Evolutionary conservation across 2,113 vertebrate genomes (phyloP).

Genomic region (Rousettus leschenaultii): DNA sequence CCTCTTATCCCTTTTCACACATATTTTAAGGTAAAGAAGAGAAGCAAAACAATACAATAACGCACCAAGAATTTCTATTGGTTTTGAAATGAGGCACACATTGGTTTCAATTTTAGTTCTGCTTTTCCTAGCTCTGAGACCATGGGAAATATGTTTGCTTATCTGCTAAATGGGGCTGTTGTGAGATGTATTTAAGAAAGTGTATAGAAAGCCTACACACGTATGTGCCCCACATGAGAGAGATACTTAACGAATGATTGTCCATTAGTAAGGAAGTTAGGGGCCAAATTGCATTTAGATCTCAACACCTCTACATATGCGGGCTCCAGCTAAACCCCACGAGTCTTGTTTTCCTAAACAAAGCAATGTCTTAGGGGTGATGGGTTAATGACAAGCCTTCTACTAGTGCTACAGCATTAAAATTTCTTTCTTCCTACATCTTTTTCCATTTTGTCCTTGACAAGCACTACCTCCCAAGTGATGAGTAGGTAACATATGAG

Average conservation of each 20-base stretch:
- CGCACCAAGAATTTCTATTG: neutral
- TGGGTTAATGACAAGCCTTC: constrained; percentile 18
- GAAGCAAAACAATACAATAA: neutral
- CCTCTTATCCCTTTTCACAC: neutral
- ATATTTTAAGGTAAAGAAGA: neutral
- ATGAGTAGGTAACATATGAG: constrained; percentile 64
- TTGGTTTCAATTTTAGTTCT: neutral
- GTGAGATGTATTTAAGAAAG: neutral
- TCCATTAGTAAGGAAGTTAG: neutral
- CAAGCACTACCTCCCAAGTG: constrained; percentile 70
- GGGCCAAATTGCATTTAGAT: neutral
- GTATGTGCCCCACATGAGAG: neutral
- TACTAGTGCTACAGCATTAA: neutral
- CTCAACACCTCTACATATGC: neutral
- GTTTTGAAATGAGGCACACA: neutral
- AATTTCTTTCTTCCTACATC: constrained; percentile 41
- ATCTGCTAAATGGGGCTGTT: neutral
- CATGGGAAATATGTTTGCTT: constrained; percentile 4
- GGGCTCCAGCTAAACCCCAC: neutral
- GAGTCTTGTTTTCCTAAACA: constrained; percentile 36
- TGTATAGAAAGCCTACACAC: neutral
- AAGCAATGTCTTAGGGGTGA: constrained; percentile 21
- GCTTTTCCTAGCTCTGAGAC: neutral
- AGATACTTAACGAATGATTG: neutral
- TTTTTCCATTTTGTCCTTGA: constrained; percentile 43